A percentile compares a stretch with the other conserved stretches of the same genome.
Conservation (phyloP, 1,140 invertebrate genomes). For the Caenorhabditis briggsae region DNA sequence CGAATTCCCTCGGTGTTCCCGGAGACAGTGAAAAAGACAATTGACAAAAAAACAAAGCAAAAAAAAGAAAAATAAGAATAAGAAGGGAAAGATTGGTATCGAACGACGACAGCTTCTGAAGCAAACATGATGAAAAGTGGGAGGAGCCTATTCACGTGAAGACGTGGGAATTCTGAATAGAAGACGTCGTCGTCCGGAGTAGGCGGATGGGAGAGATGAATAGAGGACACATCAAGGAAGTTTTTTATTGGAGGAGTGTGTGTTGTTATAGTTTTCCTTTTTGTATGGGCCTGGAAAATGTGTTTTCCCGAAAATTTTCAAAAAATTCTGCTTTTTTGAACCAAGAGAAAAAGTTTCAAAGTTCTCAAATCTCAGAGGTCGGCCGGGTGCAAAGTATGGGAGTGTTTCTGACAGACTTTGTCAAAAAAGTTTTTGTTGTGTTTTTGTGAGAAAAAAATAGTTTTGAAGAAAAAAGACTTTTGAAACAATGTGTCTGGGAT, state of each 20-base stretch:
- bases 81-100: constrained; percentile 14
- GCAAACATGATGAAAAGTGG: constrained; percentile 14
- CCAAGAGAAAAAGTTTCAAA: background rate
- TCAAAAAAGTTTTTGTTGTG: too few species aligned
- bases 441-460: too few species aligned
- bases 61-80: background rate
- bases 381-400: background rate
- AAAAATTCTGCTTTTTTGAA: background rate
- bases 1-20: constrained; percentile 3
- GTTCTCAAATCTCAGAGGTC: background rate
- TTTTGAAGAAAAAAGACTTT: too few species aligned
- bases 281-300: background rate
- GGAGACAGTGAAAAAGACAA: background rate
- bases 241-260: background rate
- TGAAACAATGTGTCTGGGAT: too few species aligned
- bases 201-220: background rate
- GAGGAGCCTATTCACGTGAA: background rate
- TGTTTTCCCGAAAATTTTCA: background rate
- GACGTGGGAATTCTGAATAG: constrained; percentile 5
- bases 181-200: background rate
- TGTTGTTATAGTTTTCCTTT: background rate
- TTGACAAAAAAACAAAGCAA: background rate
- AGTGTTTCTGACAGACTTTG: background rate
- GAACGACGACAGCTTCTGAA: too few species aligned
- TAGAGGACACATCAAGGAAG: constrained; percentile 35